A percentile compares a stretch with the other conserved stretches of the same genome.
Conservation (phyloP, 2,888 invertebrate genomes). For the Ormyrus nitidulus region DNA sequence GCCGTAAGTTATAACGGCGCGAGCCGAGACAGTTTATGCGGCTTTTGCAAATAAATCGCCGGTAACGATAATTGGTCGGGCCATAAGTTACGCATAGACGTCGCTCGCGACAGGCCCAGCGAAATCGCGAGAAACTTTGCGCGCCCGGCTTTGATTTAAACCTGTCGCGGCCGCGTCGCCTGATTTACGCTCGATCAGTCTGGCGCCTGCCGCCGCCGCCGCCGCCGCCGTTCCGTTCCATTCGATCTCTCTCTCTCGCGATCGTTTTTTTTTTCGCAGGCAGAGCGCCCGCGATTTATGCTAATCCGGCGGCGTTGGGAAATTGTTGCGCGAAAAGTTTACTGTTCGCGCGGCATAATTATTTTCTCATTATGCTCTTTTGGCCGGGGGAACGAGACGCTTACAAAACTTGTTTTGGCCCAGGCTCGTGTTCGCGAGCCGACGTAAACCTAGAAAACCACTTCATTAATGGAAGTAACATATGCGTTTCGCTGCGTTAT, state of each 20-base stretch:
- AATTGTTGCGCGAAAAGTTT: conserved; percentile 34
- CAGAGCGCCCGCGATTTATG: conserved; percentile 20
- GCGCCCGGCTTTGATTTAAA: conserved; percentile 47
- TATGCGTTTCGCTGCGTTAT: conserved; percentile 24
- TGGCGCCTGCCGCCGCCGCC: conserved; percentile 37
- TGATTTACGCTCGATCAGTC: conserved; percentile 53
- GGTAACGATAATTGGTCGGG: conserved; percentile 58
- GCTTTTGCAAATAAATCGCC: conserved; percentile 55
- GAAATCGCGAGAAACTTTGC: conserved; percentile 46
- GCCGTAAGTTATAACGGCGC: conserved; percentile 35
- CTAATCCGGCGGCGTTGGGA: conserved; percentile 32
- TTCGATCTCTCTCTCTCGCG: background rate
- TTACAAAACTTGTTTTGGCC: conserved; percentile 33
- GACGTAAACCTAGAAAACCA: conserved; percentile 32
- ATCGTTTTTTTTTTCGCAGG: too few species aligned
- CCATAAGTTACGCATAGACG: conserved; percentile 56
- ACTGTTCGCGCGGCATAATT: conserved; percentile 26
- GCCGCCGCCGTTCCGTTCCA: background rate
- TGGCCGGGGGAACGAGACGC: background rate
- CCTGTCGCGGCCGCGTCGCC: conserved; percentile 46
- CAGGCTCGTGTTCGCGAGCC: background rate
- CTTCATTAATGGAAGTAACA: conserved; percentile 41
- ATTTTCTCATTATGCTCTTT: conserved; percentile 15
- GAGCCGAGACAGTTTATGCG: conserved; percentile 49
- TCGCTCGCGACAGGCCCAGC: conserved; percentile 5